Evolutionary conservation across 2,113 vertebrate species (phyloP), one percentile per base, ranked within the genome.

Genomic region (Amblyopsis rosae): DNA sequence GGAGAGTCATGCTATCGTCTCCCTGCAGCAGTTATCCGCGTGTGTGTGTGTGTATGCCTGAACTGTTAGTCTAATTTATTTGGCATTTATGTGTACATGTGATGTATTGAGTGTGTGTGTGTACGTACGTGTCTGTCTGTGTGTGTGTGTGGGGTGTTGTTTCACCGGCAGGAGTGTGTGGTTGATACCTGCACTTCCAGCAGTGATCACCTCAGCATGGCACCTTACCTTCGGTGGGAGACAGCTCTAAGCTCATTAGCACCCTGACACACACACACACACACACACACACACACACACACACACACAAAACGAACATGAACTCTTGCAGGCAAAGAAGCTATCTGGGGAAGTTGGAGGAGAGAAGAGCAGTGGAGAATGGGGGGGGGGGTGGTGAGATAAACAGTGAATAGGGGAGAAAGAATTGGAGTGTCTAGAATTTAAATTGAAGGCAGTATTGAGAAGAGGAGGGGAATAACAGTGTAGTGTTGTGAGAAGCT

Each of bases 1-100:
- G 90, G 87, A 86, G 83, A 87, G 86, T 86, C 84, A 77, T 82
- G 86, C 88, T 90, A 91, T 91, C 88, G 71, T 83, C 73, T 68
- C 80, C 75, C 79, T 81, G 73, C 89, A 90, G 89, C 79, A 83
- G 85, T 79, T 68, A 68, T 65, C 55, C 67, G 45, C 69, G 65
- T 81, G 70, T 75, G 72, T 64, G 67, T 67, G 75, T 79, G 72
- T 82, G 67, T 15, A 45, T 75, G 61, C 10, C 5, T 19, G 55
- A 12, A 9, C 33, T n/a, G 13, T 8, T 45, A 16, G 15, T n/a
- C 10, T 41, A 35, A 12, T 32, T 61, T 41, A 45, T 32, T 61
- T 35, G 26, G 26, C 26, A 26, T 26, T 62, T 41, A 41, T 62
- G 12, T 61, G 35, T 47, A 6, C n/a, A 53, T 12, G 26, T 26